Conservation (phyloP, 2,888 invertebrate genomes). For the Microchrysa polita region DNA sequence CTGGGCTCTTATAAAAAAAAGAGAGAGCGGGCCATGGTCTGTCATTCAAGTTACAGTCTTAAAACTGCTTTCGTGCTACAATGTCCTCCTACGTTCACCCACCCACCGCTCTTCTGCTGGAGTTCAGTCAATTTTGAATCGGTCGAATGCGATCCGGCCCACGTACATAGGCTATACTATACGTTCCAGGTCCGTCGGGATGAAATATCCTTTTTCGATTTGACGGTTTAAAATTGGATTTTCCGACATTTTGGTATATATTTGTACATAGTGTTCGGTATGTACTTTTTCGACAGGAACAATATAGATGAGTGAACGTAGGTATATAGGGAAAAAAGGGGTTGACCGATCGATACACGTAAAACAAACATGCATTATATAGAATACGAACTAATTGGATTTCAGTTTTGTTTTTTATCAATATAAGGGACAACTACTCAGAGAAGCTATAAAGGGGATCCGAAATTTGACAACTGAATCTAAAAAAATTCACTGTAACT, state of each 20-base stretch:
- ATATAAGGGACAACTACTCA: not conserved
- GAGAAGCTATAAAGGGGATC: slow-evolving; percentile 4
- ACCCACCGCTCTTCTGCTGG: too few species aligned
- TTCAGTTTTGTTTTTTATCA: slow-evolving; percentile 37
- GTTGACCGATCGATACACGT: slow-evolving; percentile 44
- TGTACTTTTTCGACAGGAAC: too few species aligned
- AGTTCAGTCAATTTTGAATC: not conserved
- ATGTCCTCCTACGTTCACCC: slow-evolving; percentile 22
- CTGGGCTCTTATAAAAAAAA: slow-evolving; percentile 11
- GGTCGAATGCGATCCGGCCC: slow-evolving; percentile 1
- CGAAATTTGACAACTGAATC: slow-evolving; percentile 13
- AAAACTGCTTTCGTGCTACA: slow-evolving; percentile 31
- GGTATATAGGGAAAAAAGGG: slow-evolving; percentile 43
- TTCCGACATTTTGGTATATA: slow-evolving; percentile 38
- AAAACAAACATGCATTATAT: slow-evolving; percentile 2
- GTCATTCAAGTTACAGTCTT: slow-evolving; percentile 40
- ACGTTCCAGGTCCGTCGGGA: slow-evolving; percentile 29
- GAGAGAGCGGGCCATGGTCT: too few species aligned
- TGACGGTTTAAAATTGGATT: slow-evolving; percentile 50
- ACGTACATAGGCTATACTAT: slow-evolving; percentile 7
- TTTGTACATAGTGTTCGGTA: not conserved
- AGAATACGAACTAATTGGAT: slow-evolving; percentile 47
- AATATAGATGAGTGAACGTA: slow-evolving; percentile 8
- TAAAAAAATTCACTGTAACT: slow-evolving; percentile 15
- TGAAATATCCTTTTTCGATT: slow-evolving; percentile 47